Percentiles rank a stretch among this genome's conserved stretches.
Conservation (phyloP, 2,888 invertebrate genomes). For the Callosobruchus maculatus region DNA sequence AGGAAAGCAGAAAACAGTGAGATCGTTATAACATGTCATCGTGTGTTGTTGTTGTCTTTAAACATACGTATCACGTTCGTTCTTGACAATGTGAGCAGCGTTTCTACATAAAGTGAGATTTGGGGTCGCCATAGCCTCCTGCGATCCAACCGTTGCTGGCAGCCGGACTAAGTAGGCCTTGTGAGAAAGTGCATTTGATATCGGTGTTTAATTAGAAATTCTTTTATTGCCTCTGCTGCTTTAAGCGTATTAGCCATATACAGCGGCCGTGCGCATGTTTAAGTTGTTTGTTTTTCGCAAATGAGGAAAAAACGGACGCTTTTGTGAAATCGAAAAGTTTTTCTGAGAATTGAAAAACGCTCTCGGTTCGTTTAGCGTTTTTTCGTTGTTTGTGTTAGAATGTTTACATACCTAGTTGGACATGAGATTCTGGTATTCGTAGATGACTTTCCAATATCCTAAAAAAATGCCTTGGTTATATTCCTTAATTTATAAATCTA, state of each 20-base stretch:
- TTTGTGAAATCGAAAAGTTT: not conserved
- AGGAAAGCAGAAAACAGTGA: not conserved
- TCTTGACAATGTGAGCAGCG: conserved; percentile 20
- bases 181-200: conserved; percentile 25
- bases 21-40: not conserved
- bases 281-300: not conserved
- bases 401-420: not conserved
- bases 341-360: not conserved
- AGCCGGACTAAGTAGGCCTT: conserved; percentile 21
- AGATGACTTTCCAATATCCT: too few relatives aligned
- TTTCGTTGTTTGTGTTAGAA: not conserved
- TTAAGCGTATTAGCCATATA: not conserved
- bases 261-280: not conserved
- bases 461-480: too few relatives aligned
- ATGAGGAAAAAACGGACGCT: not conserved
- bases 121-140: conserved; percentile 22
- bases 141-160: too few relatives aligned
- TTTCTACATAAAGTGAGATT: conserved; percentile 20
- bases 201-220: not conserved
- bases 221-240: not conserved
- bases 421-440: too few relatives aligned
- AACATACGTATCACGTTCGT: not conserved
- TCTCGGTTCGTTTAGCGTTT: not conserved
- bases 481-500: too few relatives aligned
- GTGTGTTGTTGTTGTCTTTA: not conserved